Conservation (phyloP, 2,888 invertebrate species). For the Cheilosia vernalis region DNA sequence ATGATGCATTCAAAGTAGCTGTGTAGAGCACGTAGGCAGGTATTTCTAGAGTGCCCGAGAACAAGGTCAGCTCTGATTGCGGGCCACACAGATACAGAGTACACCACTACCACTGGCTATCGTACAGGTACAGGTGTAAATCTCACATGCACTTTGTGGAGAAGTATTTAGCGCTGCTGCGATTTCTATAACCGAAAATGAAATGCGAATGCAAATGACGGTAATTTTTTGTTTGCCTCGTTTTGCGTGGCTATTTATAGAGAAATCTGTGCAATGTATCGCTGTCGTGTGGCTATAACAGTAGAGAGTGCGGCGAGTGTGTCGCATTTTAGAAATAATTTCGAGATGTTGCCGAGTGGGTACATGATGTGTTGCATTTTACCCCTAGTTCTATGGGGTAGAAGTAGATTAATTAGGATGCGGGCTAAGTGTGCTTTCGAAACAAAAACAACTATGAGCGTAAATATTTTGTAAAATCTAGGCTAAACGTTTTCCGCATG, state of each 20-base stretch:
- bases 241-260: constrained; percentile 61
- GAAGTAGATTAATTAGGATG: constrained; percentile 12
- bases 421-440: background rate
- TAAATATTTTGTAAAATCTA: too few relatives aligned
- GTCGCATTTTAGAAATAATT: constrained; percentile 62
- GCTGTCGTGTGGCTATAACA: constrained; percentile 44
- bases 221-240: constrained; percentile 17
- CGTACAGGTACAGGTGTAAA: constrained; percentile 57
- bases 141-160: constrained; percentile 44
- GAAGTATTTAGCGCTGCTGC: constrained; percentile 41
- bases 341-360: constrained; percentile 13
- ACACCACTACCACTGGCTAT: constrained; percentile 26
- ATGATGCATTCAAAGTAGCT: constrained; percentile 34
- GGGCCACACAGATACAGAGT: constrained; percentile 50
- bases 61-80: constrained; percentile 74
- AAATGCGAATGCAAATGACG: constrained; percentile 69
- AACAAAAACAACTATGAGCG: background rate
- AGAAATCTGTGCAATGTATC: constrained; percentile 47
- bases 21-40: constrained; percentile 54
- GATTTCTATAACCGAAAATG: constrained; percentile 58
- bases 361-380: background rate
- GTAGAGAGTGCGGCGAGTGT: constrained; percentile 35
- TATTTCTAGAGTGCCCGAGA: constrained; percentile 71
- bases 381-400: background rate
- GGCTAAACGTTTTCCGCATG: too few relatives aligned